Percentiles rank a stretch among this genome's conserved stretches.
phyloP scores from a whole-genome alignment of 2,113 vertebrate genomes.

The Pelobates fuscus region DNA sequence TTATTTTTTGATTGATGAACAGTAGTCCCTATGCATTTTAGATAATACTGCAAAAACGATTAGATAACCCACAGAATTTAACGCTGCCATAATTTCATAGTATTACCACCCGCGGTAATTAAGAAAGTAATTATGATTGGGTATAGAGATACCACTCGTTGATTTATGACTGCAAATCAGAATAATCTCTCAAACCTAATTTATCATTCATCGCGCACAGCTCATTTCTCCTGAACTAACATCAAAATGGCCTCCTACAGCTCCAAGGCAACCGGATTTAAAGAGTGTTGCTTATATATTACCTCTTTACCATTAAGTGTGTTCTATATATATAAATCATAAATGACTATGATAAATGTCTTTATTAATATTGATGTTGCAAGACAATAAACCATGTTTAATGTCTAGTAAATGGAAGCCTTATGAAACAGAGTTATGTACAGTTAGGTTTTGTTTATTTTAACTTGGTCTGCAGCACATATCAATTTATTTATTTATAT shows the following conservation, averaged over 20 bases:
- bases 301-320: no score
- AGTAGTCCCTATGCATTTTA: background rate
- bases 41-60: background rate
- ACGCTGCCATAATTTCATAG: background rate
- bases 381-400: background rate
- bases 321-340: background rate
- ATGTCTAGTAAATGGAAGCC: no score
- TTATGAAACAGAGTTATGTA: no score
- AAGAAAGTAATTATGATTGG: conserved; percentile 9
- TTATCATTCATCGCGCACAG: background rate
- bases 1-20: background rate
- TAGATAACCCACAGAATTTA: background rate
- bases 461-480: no score
- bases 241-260: background rate
- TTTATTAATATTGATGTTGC: background rate
- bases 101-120: background rate
- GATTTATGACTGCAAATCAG: conserved; percentile 3
- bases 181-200: background rate
- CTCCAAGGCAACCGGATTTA: background rate
- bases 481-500: no score
- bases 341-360: background rate
- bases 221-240: background rate
- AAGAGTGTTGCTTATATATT: background rate
- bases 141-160: background rate
- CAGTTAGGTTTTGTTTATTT: no score